Evolutionary conservation across 1,140 invertebrate species (phyloP), one percentile per base, ranked within the genome.

Genomic region (Drosophila tani): DNA sequence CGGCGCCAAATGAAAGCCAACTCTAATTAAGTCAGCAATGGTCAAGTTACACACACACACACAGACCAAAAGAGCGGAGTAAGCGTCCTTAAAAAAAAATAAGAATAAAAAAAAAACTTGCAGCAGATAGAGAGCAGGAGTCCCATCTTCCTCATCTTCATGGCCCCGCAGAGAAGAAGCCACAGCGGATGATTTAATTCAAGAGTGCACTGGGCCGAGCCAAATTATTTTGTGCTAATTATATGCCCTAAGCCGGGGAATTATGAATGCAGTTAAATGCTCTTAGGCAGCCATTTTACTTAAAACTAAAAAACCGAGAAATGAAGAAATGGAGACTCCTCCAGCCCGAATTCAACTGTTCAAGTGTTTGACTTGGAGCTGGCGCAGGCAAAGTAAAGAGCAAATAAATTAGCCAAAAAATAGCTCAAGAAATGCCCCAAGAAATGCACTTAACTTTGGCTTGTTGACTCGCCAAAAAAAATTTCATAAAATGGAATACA

Each of bases 1-100:
- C 46, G 70, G 41, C 19, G 51, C 41, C 50, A 67, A 76, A 76
- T 76, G 53, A 65, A 75, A 76, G 71, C 71, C 74, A 77, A 79
- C 83, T 88, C 78, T 87, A 87, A 87, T 87, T 87, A 87, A 84
- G 83, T 71, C 73, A 57, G 71, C 60, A 74, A 77, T 68, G 84
- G 64, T 38, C 76, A 87, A 82, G 41, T 64, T 83, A 51, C 21
- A 64, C 64, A 65, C 63, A 58, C 41, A 50, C 11, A 24, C 32
- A 55, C 32, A 53, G 55, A 62, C 21, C 14, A 49, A 50, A 65
- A 41, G 32, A 57, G 40, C 60, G 68, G 58, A 55, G 53, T 55
- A 55, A 55, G 53, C 51, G 32, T 40, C 35, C 66, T 50, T 55
- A 29, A 29, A 29, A 27, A 29, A 29, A 29, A 29, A 29, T 6